Percentiles rank a stretch among this genome's conserved stretches.
phyloP scores from a whole-genome alignment of 2,113 vertebrate genomes.

The Ctenodactylus gundi region DNA sequence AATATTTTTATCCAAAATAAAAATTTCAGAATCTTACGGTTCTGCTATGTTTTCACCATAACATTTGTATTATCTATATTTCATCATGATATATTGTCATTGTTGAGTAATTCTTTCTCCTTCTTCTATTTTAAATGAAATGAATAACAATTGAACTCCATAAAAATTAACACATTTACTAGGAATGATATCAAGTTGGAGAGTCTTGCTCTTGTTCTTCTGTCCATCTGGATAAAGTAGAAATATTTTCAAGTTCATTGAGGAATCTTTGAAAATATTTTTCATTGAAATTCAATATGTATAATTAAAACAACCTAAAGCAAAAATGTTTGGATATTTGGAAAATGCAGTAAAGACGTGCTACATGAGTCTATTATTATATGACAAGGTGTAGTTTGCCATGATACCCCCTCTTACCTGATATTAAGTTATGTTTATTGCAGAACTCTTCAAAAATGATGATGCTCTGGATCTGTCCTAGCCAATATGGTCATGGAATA shows the following conservation, averaged over 20 bases:
- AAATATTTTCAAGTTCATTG: neutral
- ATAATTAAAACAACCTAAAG: neutral
- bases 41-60: neutral
- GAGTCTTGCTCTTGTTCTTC: neutral
- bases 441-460: neutral
- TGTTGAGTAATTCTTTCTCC: neutral
- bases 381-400: neutral
- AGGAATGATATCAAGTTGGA: neutral
- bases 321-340: neutral
- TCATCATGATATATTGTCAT: neutral
- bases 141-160: neutral
- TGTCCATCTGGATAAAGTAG: neutral
- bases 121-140: neutral
- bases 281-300: neutral
- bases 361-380: neutral
- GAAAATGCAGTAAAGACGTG: neutral
- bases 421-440: neutral
- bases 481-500: neutral
- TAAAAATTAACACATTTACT: neutral
- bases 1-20: slow-evolving; percentile 17
- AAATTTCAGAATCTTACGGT: neutral
- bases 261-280: slow-evolving; percentile 4
- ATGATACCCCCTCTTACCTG: neutral
- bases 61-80: neutral
- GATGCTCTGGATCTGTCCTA: neutral